phyloP scores from a whole-genome alignment of 2,888 invertebrate species.

The Tipula vernalis region DNA sequence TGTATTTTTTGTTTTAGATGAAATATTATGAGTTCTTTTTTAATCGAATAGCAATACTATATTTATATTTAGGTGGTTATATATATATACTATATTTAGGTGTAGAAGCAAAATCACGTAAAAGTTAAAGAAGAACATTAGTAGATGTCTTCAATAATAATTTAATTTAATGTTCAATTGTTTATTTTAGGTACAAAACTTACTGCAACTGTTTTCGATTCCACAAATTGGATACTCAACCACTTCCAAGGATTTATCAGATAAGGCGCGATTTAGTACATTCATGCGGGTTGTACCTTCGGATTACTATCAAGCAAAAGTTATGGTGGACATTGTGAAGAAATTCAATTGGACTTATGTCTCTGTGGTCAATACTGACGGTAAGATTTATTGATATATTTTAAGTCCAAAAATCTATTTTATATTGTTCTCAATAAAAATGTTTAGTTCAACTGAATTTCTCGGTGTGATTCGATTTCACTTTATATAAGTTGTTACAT shows the following conservation, averaged over 20 bases:
- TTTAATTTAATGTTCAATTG: background rate
- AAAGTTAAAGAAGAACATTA: background rate
- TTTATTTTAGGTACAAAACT: slow-evolving; percentile 41
- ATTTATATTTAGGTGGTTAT: no score
- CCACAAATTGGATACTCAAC: slow-evolving; percentile 67
- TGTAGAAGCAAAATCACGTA: background rate
- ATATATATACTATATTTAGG: no score
- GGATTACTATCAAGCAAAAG: slow-evolving; percentile 63
- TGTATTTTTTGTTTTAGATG: background rate
- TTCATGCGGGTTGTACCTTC: slow-evolving; percentile 68
- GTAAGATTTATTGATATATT: slow-evolving; percentile 34
- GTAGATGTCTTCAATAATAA: background rate
- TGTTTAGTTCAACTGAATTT: no score
- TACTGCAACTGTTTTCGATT: slow-evolving; percentile 54
- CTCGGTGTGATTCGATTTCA: no score
- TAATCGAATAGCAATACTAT: background rate
- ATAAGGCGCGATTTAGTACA: slow-evolving; percentile 60
- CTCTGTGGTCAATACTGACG: slow-evolving; percentile 61
- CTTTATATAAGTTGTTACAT: no score
- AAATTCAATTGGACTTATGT: slow-evolving; percentile 69
- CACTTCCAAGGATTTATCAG: slow-evolving; percentile 60
- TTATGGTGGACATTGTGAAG: slow-evolving; percentile 52
- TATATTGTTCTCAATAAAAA: no score
- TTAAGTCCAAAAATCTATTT: background rate
- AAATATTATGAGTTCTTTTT: background rate